Conservation (phyloP, 2,888 invertebrate species). For the Chaetoderma sp. region DNA sequence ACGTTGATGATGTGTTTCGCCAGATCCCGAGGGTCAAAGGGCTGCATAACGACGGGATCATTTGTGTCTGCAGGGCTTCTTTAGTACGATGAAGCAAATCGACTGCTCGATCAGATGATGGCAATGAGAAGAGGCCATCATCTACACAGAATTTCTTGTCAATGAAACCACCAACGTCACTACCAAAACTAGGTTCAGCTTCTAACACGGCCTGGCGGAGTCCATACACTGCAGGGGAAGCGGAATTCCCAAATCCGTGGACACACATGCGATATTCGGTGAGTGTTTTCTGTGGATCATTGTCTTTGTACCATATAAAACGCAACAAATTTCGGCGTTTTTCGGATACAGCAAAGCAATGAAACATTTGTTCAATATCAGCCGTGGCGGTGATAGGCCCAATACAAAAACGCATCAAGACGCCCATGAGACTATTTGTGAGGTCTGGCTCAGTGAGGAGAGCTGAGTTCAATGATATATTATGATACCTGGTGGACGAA, state of each 20-base stretch:
- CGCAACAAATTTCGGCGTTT: conserved; percentile 21
- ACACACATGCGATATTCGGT: too few relatives aligned
- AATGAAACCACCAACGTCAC: conserved; percentile 15
- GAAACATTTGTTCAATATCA: conserved; percentile 28
- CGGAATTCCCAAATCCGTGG: conserved; percentile 30
- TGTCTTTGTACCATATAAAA: conserved; percentile 24
- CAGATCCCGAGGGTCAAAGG: conserved; percentile 7
- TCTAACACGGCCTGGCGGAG: not conserved
- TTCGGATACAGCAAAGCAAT: conserved; percentile 17
- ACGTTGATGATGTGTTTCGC: not conserved
- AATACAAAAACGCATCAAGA: conserved; percentile 20
- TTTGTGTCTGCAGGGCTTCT: not conserved
- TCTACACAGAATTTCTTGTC: conserved; percentile 25
- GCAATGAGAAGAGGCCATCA: conserved; percentile 18
- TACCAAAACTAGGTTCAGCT: conserved; percentile 9
- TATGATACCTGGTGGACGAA: conserved; percentile 13
- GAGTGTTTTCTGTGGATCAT: conserved; percentile 10
- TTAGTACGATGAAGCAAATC: conserved; percentile 18
- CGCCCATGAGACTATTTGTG: conserved; percentile 23
- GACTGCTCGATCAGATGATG: conserved; percentile 7
- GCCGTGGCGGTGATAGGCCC: conserved; percentile 11
- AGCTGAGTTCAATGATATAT: conserved; percentile 17
- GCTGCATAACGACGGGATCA: conserved; percentile 3
- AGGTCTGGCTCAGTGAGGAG: conserved; percentile 26
- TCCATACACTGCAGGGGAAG: conserved; percentile 26